Base-by-base conservation (phyloP, 1,140 invertebrate species). In the Dendrolimus kikuchii region DNA sequence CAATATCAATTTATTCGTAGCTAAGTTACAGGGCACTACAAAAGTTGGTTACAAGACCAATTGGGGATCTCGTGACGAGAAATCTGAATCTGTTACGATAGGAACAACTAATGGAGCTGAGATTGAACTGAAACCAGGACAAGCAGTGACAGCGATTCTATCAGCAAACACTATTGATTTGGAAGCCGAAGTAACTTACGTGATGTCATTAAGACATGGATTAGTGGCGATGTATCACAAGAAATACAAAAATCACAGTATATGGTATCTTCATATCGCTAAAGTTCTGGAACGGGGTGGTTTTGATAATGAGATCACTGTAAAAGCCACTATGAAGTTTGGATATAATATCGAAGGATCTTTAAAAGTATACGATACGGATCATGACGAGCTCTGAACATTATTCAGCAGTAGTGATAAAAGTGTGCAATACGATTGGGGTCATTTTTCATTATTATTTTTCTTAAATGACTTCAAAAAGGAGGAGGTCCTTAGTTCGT, bases 291-390 rank as follows among this genome's bases (percentile, higher is more conserved):
- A 60, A 38, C 62, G 51, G 42, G 77, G 62, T 8, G 72, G 65
- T 5, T 48, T 81, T 7, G 48, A 51, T 0, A 81, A 74, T 41
- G 75, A 77, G 51, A 57, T 63, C 4, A 68, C 53, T 0, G 51
- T 51, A 9, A 47, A 51, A 2, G 71, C 79, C 53, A 70, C 55
- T 5, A 76, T 84, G 23, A 70, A 63, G 40, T 55, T 80, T 8
- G 81, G 73, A 5, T 68, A 68, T 38, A 72, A 72, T 55, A 55
- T 58, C 5, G 75, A 83, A 49, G 75, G 66, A 1, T 66, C 62
- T n/a, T 62, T 81, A 38, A 81, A 66, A 56, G 69, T 79, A 4
- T 70, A 55, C 53, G 77, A 81, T 53, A 77, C 76, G 54, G 46
- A 37, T 4, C 59, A 72, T 6, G 74, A 71, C n/a, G 38, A 63